These are phyloP conservation scores for Yponomeuta malinellus DNA, from an alignment of 2,888 invertebrate genomes.

Conservation along the genomic window DNA sequence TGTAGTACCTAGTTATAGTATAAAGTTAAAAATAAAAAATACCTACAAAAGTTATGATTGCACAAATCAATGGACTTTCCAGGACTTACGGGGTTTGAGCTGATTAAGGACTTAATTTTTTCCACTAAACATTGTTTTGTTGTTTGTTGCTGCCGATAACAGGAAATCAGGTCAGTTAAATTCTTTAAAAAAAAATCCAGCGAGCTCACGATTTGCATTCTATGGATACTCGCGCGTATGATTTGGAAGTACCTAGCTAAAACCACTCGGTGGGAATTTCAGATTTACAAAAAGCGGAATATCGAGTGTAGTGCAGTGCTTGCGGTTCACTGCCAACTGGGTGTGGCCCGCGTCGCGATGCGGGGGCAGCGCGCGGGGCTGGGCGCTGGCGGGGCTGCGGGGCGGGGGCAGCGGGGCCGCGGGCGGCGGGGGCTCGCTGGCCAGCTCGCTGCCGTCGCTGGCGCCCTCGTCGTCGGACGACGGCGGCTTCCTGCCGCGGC, in stretches of 20 bases:
- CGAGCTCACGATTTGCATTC: slow-evolving; percentile 17
- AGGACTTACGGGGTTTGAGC: too few species aligned
- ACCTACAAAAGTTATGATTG: too few species aligned
- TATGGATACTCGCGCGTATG: background rate
- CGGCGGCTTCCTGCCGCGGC: slow-evolving; percentile 85
- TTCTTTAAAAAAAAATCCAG: slow-evolving; percentile 9
- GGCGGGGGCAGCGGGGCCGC: slow-evolving; percentile 14
- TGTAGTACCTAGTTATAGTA: too few species aligned
- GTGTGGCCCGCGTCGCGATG: slow-evolving; percentile 86
- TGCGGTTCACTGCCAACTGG: slow-evolving; percentile 79
- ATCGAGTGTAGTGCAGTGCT: slow-evolving; percentile 89
- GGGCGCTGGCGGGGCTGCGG: slow-evolving; percentile 25
- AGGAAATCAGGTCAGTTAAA: slow-evolving; percentile 67
- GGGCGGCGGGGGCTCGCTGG: slow-evolving; percentile 53
- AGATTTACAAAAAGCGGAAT: slow-evolving; percentile 96
- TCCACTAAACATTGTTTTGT: slow-evolving; percentile 11
- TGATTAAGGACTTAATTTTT: too few species aligned
- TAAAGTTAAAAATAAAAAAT: too few species aligned
- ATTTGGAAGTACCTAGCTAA: background rate
- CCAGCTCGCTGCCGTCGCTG: slow-evolving; percentile 44
- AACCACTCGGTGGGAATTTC: slow-evolving; percentile 28
- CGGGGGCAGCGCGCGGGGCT: slow-evolving; percentile 29
- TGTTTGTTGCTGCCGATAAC: slow-evolving; percentile 33
- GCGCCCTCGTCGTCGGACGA: slow-evolving; percentile 83
- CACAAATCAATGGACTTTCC: too few species aligned